phyloP scores from a whole-genome alignment of 2,113 vertebrate species.

The Smithornis capensis region DNA sequence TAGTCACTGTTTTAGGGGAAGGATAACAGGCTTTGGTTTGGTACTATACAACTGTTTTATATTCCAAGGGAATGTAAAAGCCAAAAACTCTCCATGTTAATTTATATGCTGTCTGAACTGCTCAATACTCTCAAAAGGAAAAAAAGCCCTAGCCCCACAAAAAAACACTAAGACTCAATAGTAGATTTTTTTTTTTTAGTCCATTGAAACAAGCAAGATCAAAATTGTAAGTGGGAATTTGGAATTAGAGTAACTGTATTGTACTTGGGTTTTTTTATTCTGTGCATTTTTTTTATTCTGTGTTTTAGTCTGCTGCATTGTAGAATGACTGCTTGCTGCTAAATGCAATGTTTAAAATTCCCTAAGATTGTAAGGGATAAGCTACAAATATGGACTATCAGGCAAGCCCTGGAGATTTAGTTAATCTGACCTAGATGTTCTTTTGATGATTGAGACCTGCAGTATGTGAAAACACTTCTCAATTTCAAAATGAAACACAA shows the following conservation, averaged over 20 bases:
- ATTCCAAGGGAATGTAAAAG: neutral
- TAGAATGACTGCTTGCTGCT: slow-evolving; percentile 17
- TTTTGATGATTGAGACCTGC: slow-evolving; percentile 83
- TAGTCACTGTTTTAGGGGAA: neutral
- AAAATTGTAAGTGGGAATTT: neutral
- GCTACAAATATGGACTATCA: slow-evolving; percentile 72
- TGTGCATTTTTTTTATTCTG: neutral
- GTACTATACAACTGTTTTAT: neutral
- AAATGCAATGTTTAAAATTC: slow-evolving; percentile 72
- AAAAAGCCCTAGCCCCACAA: neutral
- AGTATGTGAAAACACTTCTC: slow-evolving; percentile 77
- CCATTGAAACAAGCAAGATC: neutral
- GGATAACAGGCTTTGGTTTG: neutral
- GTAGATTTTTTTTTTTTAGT: neutral
- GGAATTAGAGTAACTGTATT: neutral
- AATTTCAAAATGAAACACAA: slow-evolving; percentile 78
- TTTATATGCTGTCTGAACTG: neutral
- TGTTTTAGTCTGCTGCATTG: slow-evolving; percentile 23
- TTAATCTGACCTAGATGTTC: slow-evolving; percentile 88
- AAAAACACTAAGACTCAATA: neutral
- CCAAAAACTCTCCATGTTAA: neutral
- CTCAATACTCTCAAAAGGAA: neutral
- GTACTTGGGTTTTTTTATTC: neutral
- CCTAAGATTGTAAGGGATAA: slow-evolving; percentile 78
- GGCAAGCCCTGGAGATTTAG: slow-evolving; percentile 78